Base-by-base conservation (phyloP, 1,140 invertebrate species). In the Drosophila tsacasi region DNA sequence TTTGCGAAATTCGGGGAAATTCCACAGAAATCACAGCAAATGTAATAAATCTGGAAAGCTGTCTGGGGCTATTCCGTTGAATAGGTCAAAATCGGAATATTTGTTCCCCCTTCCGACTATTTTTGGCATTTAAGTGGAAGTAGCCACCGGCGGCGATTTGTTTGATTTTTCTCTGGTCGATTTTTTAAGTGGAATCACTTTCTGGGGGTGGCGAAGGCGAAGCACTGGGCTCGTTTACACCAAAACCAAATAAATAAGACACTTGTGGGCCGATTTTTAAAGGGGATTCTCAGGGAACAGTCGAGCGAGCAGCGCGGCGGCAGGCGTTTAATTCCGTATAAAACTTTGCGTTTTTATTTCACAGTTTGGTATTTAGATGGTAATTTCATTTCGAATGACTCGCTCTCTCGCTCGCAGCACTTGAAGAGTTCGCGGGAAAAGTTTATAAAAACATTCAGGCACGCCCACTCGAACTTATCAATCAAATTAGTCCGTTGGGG, bases 301-400 rank as follows among this genome's bases (percentile, higher is more conserved):
- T 39, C 42, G 55, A 60, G 35, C 65, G 71, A n/a, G 8, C 23
- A 15, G n/a, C 50, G 19, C 2, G 52, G 32, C 40, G 37, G 42
- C 44, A 21, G 44, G 68, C 67, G 39, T 64, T 72, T 57, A 67
- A 61, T 84, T 81, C 72, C 37, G 46, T 27, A 64, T 71, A 83
- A 84, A 81, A 65, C 72, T 74, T 89, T 84, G 65, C 68, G 62
- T 67, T 89, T 87, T 71, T 68, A 83, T 86, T 69, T 67, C 58
- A 80, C 66, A 73, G 39, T 62, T 71, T 81, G 62, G 66, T 55
- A 71, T 69, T 65, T 73, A 21, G 19, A 50, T 30, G 54, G 35
- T 66, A 44, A 40, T 40, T 72, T 35, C 17, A 71, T 13, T 61
- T 71, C 52, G 25, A 44, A 52, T 52, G 30, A 25, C 32, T 23